These are phyloP conservation scores for Sinocyclocheilus anophthalmus DNA, from an alignment of 2,113 vertebrate genomes.

Conservation along the genomic window DNA sequence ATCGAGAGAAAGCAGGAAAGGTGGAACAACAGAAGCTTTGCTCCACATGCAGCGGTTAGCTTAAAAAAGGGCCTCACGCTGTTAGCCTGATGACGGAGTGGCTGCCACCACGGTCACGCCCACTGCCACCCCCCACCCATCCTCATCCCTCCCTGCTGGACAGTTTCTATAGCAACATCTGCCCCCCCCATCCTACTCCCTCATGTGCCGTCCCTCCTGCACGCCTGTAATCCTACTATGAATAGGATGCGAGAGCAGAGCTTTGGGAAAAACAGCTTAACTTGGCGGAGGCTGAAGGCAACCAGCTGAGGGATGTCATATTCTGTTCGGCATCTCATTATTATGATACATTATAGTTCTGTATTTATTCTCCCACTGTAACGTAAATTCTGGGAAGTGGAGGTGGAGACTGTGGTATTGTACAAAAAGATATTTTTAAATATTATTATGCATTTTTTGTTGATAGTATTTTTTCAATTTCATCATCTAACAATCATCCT, in stretches of 20 bases:
- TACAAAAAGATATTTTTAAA: background rate
- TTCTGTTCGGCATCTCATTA: constrained; percentile 27
- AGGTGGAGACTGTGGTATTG: constrained; percentile 25
- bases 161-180: constrained; percentile 77
- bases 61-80: constrained; percentile 11
- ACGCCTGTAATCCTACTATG: constrained; percentile 73
- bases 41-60: constrained; percentile 37
- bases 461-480: constrained; percentile 24
- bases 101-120: background rate
- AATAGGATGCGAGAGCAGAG: constrained; percentile 70
- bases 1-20: background rate
- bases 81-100: constrained; percentile 6
- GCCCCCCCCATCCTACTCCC: constrained; percentile 46
- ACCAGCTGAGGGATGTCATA: constrained; percentile 56
- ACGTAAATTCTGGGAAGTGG: constrained; percentile 5
- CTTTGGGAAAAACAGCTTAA: constrained; percentile 67
- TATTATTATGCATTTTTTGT: constrained; percentile 2
- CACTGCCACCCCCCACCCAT: constrained; percentile 21
- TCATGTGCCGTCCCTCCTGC: background rate
- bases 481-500: constrained; percentile 32
- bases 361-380: constrained; percentile 31
- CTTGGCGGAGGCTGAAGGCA: constrained; percentile 65
- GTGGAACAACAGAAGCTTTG: background rate
- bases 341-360: background rate
- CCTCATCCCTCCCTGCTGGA: constrained; percentile 51